Evolutionary conservation across 2,888 invertebrate genomes (phyloP), one percentile per base, ranked within the genome.

Genomic region (Carcina quercana): DNA sequence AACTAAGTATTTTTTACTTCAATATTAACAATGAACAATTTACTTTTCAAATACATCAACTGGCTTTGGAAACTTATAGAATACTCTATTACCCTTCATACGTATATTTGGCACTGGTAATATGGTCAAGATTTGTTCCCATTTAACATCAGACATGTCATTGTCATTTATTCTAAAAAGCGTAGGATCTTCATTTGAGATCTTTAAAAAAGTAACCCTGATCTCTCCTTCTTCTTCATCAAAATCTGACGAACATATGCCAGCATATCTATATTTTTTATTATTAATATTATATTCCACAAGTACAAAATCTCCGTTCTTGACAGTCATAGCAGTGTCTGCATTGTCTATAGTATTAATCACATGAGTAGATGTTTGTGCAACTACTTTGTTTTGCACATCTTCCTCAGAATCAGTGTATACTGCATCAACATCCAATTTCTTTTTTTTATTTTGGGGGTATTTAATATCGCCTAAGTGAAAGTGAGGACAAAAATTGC

Each of bases 241-340:
- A 38, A 43, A 40, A 40, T 38, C 42, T 31, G 38, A 36, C 24
- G 42, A 40, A 40, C 42, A 44, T 37, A 41, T 32, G 32, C 41
- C 43, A 38, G 43, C 43, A 42, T 45, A 43, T 40, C 45, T 39
- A 32, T 42, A 42, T 37, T 39, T 38, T 37, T 37, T 42, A 35
- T 34, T 37, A 35, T 38, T 42, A 31, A 38, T 37, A 24, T 38
- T n/a, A 22, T 38, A 42, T 35, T 42, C 36, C 28, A 42, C 37
- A 37, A 42, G 38, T 10, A 43, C 31, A 40, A 43, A 43, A 41
- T 45, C 40, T 41, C 40, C 43, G 11, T 42, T 43, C 37, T 42
- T 40, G 17, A 39, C 37, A 36, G 35, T 26, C 29, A 35, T 34
- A 38, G 38, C 11, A 34, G 31, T 42, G 34, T 33, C 31, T 41